Percentiles rank a stretch among this genome's conserved stretches.
Evolutionary conservation across 2,113 vertebrate species (phyloP).

Genomic region (Tragelaphus buxtoni): DNA sequence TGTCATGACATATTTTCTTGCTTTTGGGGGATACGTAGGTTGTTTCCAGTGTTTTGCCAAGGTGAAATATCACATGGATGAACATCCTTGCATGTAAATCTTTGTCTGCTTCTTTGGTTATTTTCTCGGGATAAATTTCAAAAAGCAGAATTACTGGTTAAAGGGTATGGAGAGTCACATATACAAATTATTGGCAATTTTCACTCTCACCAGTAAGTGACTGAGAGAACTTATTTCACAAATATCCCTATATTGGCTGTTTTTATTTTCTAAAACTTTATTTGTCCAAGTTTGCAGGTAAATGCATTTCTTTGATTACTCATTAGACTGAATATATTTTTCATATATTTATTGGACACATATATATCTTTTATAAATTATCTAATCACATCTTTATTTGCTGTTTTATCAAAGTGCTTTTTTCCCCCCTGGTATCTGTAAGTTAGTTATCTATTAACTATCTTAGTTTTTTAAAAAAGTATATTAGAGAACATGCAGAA

Average conservation of each 20-base stretch:
- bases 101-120: constrained; percentile 1
- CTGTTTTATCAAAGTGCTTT: background rate
- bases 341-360: background rate
- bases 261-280: background rate
- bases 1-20: background rate
- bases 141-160: background rate
- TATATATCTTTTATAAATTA: background rate
- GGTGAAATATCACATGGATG: background rate
- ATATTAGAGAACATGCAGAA: background rate
- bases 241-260: background rate
- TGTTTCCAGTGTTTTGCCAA: background rate
- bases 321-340: background rate
- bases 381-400: background rate
- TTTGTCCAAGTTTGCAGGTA: background rate
- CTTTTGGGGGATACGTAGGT: background rate
- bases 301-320: background rate
- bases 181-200: background rate
- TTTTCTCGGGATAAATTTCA: constrained; percentile 7
- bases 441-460: background rate
- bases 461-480: background rate
- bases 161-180: background rate
- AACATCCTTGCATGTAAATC: background rate
- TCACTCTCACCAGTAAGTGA: background rate
- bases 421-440: background rate
- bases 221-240: background rate